phyloP scores from a whole-genome alignment of 2,797 vertebrate species.

The Acipenser ruthenus region DNA sequence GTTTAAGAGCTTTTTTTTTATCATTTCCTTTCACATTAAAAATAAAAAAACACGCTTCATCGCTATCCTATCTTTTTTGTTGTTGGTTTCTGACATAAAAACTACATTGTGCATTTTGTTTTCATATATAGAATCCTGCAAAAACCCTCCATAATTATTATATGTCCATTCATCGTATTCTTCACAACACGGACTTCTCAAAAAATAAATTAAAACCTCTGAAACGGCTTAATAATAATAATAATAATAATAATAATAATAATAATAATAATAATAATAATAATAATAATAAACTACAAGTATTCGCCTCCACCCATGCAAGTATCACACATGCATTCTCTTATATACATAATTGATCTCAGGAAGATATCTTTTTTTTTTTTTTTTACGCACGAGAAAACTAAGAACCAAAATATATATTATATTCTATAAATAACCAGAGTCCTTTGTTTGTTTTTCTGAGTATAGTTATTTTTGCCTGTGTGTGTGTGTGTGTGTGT shows the following conservation, averaged over 20 bases:
- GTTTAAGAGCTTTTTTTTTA: constrained; percentile 42
- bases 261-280: constrained; percentile 21
- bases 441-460: constrained; percentile 62
- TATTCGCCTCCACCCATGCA: constrained; percentile 82
- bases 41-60: constrained; percentile 53
- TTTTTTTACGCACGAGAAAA: constrained; percentile 62
- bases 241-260: too few relatives aligned
- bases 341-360: constrained; percentile 71
- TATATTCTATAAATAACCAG: constrained; percentile 93
- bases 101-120: constrained; percentile 63
- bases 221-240: constrained; percentile 66
- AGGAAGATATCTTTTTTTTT: constrained; percentile 61
- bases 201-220: constrained; percentile 82
- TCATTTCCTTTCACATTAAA: constrained; percentile 24
- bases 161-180: constrained; percentile 62
- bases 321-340: constrained; percentile 77
- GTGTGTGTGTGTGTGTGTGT: constrained; percentile 1
- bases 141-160: constrained; percentile 40
- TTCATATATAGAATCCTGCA: constrained; percentile 54
- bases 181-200: constrained; percentile 47
- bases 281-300: constrained; percentile 57
- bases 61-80: constrained; percentile 65
- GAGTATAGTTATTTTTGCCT: constrained; percentile 38
- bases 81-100: constrained; percentile 58
- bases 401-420: constrained; percentile 82